These are phyloP conservation scores for Jordanella pulchra DNA, from an alignment of 2,797 vertebrate species.

Conservation along the genomic window DNA sequence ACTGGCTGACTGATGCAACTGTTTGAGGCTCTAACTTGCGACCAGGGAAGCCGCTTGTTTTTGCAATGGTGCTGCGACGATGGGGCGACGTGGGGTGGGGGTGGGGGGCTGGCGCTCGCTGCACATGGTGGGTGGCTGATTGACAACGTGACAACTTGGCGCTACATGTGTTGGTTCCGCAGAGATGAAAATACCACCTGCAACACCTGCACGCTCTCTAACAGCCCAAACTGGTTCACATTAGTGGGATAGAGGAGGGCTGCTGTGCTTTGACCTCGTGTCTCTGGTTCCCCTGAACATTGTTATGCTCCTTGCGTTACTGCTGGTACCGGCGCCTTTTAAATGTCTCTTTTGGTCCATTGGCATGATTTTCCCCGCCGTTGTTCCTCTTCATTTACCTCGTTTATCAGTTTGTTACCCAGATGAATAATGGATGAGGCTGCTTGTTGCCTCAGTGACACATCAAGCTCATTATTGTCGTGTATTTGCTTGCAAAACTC, in stretches of 20 bases:
- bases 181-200: conserved; percentile 18
- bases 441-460: conserved; percentile 64
- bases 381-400: conserved; percentile 75
- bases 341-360: conserved; percentile 61
- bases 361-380: conserved; percentile 53
- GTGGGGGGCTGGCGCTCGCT: not conserved
- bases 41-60: conserved; percentile 15
- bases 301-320: conserved; percentile 59
- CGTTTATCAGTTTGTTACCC: conserved; percentile 74
- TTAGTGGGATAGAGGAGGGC: conserved; percentile 35
- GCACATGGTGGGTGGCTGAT: conserved; percentile 29
- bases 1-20: conserved; percentile 22
- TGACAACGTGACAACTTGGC: conserved; percentile 27
- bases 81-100: not conserved
- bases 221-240: conserved; percentile 16
- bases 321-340: conserved; percentile 38
- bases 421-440: conserved; percentile 80
- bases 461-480: conserved; percentile 63
- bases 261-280: conserved; percentile 56
- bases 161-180: conserved; percentile 22
- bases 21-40: conserved; percentile 10
- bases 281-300: conserved; percentile 54
- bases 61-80: not conserved
- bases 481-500: conserved; percentile 42
- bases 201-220: not conserved